Base-by-base conservation (phyloP, 2,888 invertebrate species). In the Iselma pallidipennis region DNA sequence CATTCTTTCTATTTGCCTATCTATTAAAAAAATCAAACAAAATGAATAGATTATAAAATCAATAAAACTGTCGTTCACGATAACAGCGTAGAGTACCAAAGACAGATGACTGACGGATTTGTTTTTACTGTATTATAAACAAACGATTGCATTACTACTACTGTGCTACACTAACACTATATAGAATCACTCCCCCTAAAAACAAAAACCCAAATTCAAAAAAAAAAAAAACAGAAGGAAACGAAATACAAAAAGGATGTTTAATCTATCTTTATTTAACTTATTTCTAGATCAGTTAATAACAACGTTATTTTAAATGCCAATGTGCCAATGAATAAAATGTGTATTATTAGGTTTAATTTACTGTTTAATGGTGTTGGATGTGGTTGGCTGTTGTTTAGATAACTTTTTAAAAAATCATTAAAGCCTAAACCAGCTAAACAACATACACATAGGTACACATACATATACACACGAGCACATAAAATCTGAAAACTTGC, bases 21-120 rank as follows among this genome's bases (percentile, higher is more conserved):
- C 19, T n/a, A 50, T 23, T 50, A 16, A 26, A 1, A 28, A 21
- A 33, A 16, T 14, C n/a, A 29, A 12, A 16, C 26, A 33, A 26
- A 42, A 59, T 59, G 49, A 33, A 21, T 6, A 21, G 33, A 31
- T 49, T 25, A 19, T 49, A 59, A 59, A 54, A 59, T 29, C 19
- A 16, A 52, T 28, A 33, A 37, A 54, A 55, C 37, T 29, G 28
- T 26, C 31, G 48, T 61, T 50, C 53, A 29, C 31, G 33, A 42
- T 68, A 74, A 76, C 78, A 78, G 78, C 73, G 76, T 76, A 78
- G 74, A 78, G 75, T 78, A 76, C 77, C 76, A 77, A 77, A 78
- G 79, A 79, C 81, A 82, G 79, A 81, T 82, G 82, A 82, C 80
- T 81, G 81, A 81, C 79, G 78, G 80, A 77, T 80, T 37, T 81